Percentiles rank a stretch among this genome's conserved stretches.
These are phyloP conservation scores for Lycodopsis pacificus DNA, from an alignment of 2,797 vertebrate genomes.

Conservation along the genomic window DNA sequence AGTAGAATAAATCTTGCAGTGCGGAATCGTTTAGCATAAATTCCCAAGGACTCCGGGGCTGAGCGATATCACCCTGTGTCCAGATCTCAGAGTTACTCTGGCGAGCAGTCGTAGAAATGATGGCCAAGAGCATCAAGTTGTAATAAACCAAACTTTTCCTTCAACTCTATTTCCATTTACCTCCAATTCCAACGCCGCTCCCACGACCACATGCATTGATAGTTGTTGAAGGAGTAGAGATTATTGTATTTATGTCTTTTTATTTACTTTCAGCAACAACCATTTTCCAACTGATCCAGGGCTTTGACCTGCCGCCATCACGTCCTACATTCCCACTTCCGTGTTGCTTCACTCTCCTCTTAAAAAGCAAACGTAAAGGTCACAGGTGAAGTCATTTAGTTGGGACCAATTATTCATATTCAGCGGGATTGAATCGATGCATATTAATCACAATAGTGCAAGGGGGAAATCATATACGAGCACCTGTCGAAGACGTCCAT, in stretches of 20 bases:
- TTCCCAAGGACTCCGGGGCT: background rate
- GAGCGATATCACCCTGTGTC: background rate
- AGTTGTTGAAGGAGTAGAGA: background rate
- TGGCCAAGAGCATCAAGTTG: background rate
- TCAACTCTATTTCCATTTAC: background rate
- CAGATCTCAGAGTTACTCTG: background rate
- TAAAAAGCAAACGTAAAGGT: constrained; percentile 3
- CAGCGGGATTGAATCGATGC: constrained; percentile 34
- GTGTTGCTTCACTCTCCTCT: background rate
- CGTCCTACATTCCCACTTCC: background rate
- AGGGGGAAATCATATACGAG: constrained; percentile 48
- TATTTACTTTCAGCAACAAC: constrained; percentile 21
- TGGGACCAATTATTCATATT: constrained; percentile 39
- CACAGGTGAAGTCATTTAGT: constrained; percentile 38
- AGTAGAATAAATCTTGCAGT: background rate
- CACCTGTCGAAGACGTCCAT: constrained; percentile 39
- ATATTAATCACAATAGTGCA: constrained; percentile 56
- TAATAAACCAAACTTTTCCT: background rate
- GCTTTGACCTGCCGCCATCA: constrained; percentile 30
- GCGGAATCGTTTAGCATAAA: background rate
- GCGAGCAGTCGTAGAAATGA: background rate
- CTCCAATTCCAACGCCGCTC: background rate
- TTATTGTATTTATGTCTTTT: background rate
- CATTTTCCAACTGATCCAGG: background rate
- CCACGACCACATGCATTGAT: background rate